Base-by-base conservation (phyloP, 2,113 vertebrate genomes). In the Ammodramus savannarum region DNA sequence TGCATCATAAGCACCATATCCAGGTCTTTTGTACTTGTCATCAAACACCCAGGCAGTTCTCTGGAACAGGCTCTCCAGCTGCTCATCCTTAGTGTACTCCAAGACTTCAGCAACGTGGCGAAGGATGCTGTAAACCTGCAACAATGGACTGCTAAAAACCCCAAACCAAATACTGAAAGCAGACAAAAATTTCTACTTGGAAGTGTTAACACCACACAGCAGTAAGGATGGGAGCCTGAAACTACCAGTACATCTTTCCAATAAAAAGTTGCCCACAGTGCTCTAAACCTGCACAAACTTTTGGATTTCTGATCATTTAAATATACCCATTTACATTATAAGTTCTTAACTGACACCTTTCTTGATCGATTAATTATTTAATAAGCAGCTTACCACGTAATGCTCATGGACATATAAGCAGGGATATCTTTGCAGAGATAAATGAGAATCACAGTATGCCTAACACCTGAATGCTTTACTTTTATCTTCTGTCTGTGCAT, bases 31-130 rank as follows among this genome's bases (percentile, higher is more conserved):
- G 98, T 99, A 99, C 79, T 99, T 99, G 97, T 99, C 99, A 93
- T 99, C 99, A 34, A 99, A 99, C 13, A 99, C 99, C 99, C 99
- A 99, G 91, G 99, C 99, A 36, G 99, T 99, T 95, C 99, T 98
- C 98, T 99, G 98, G 97, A 99, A 99, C 58, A 99, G 97, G 92
- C 99, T 99, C 95, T 99, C 99, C 41, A 99, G 98, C 94, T 99
- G 99, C 93, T 99, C 99, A 44, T 99, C 99, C 96, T 99, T 99
- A 54, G 97, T 99, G 97, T 99, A 99, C 14, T 99, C 99, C 96
- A 99, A 96, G 76, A 99, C 99, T 87, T 99, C 99, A 13, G 99
- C 99, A 93, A 99, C 99, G 14, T 99, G 99, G 62, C 99, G 98
- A 96, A 99, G 98, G 93, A 99, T 99, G 96, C 99, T 99, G 96